These are phyloP conservation scores for Melinaea marsaeus DNA, from an alignment of 2,888 invertebrate genomes.

Conservation along the genomic window DNA sequence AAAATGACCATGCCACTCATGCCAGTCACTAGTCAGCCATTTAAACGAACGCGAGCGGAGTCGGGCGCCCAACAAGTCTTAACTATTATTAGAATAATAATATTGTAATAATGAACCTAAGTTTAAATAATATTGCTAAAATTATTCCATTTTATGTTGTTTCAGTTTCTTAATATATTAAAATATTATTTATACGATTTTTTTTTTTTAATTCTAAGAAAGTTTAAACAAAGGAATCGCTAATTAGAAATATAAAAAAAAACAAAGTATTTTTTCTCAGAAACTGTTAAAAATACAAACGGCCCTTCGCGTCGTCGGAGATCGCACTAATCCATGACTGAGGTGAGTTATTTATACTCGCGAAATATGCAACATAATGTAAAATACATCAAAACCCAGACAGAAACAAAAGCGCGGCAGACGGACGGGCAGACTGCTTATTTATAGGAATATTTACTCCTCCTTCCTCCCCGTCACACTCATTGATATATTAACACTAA, in stretches of 20 bases:
- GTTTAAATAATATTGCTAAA: background rate
- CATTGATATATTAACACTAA: slow-evolving; percentile 36
- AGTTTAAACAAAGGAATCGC: background rate
- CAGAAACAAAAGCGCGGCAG: slow-evolving; percentile 55
- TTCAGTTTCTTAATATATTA: too few relatives aligned
- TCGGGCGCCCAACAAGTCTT: too few relatives aligned
- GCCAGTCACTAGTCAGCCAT: too few relatives aligned
- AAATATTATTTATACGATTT: too few relatives aligned
- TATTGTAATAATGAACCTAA: too few relatives aligned
- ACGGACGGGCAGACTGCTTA: slow-evolving; percentile 62
- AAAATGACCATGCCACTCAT: too few relatives aligned
- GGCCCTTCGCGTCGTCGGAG: slow-evolving; percentile 4
- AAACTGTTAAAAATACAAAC: slow-evolving; percentile 12
- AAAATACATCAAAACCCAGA: slow-evolving; percentile 58
- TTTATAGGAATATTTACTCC: slow-evolving; percentile 44
- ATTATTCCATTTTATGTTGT: too few relatives aligned
- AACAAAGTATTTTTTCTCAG: slow-evolving; percentile 5
- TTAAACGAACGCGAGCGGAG: too few relatives aligned
- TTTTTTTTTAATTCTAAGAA: background rate
- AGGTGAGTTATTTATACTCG: slow-evolving; percentile 53
- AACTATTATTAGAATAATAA: too few relatives aligned
- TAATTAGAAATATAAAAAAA: slow-evolving; percentile 3
- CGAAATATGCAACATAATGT: slow-evolving; percentile 58
- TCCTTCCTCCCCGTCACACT: slow-evolving; percentile 30
- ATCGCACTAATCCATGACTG: background rate